Evolutionary conservation across 1,140 invertebrate species (phyloP).

Genomic region (Tetramorium alpestre): DNA sequence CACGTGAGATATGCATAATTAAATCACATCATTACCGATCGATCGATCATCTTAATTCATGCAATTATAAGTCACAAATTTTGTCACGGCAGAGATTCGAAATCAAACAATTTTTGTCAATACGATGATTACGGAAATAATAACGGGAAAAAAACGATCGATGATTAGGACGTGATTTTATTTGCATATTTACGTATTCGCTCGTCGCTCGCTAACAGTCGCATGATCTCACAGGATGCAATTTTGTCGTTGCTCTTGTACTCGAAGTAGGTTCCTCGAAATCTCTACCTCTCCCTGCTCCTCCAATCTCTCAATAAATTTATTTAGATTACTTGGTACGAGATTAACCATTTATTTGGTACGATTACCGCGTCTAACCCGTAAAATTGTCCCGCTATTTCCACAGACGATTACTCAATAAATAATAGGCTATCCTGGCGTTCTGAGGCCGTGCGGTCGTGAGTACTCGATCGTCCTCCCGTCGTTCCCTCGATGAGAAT

Average conservation of each 20-base stretch:
- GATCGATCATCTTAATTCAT: neutral
- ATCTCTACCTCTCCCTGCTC: constrained; percentile 38
- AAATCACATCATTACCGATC: constrained; percentile 6
- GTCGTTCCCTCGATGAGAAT: constrained; percentile 33
- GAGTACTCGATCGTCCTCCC: constrained; percentile 40
- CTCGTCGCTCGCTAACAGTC: neutral
- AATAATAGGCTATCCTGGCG: constrained; percentile 73
- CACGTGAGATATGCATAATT: neutral
- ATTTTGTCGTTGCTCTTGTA: constrained; percentile 35
- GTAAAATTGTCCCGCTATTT: constrained; percentile 62
- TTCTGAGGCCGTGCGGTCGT: constrained; percentile 63
- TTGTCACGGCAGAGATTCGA: neutral
- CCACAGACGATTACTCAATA: constrained; percentile 69
- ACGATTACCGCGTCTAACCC: constrained; percentile 72
- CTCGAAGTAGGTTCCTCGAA: constrained; percentile 66
- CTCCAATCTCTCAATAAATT: constrained; percentile 44
- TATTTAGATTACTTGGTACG: constrained; percentile 76
- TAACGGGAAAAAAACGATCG: neutral
- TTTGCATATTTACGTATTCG: neutral
- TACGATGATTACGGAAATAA: neutral
- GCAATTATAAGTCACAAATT: neutral
- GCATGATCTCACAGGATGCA: neutral
- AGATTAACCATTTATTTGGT: constrained; percentile 76
- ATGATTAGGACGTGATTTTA: constrained; percentile 1
- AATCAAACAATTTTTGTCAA: neutral